Evolutionary conservation across 2,113 vertebrate genomes (phyloP), one percentile per base, ranked within the genome.

Genomic region (Paramisgurnus dabryanus): DNA sequence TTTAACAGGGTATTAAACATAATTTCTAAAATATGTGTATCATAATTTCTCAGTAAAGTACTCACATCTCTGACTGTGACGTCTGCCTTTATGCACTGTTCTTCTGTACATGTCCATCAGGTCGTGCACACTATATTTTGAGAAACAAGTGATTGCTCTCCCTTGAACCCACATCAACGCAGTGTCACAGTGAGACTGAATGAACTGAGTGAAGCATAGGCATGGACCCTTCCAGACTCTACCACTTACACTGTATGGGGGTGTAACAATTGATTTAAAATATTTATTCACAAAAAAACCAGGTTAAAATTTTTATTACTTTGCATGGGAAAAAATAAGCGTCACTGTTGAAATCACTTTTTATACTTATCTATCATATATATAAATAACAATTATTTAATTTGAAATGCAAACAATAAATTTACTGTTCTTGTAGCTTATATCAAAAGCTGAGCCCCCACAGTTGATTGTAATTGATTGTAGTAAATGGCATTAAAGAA

Each of bases 61-160:
- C 96, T 98, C 93, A 98, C 97, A 95, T 97, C 96, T 95, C 80
- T 95, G 95, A 89, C 93, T 94, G 90, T 95, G 95, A 89, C 96
- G 96, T 90, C 95, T 96, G 93, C 93, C 95, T 91, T 96, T 96
- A 90, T 94, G 96, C 95, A 96, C 95, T 85, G 94, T 94, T 92
- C 94, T 73, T 60, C 76, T 55, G 17, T 78, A 73, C 67, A 27
- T 53, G 41, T 82, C 81, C 79, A 81, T 34, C 6, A 15, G 61
- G 43, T 57, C 67, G 70, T 73, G 41, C 22, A 78, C 78, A n/a
- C 22, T 66, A 49, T 73, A 49, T 65, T 63, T 73, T 45, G 49
- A 72, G 57, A 0, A 39, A 47, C 6, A 72, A 65, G 53, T 60
- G 53, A 57, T 43, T 18, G 8, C 41, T 75, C 18, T 58, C 78